Conservation (phyloP, 2,113 vertebrate species). For the Ictalurus furcatus region DNA sequence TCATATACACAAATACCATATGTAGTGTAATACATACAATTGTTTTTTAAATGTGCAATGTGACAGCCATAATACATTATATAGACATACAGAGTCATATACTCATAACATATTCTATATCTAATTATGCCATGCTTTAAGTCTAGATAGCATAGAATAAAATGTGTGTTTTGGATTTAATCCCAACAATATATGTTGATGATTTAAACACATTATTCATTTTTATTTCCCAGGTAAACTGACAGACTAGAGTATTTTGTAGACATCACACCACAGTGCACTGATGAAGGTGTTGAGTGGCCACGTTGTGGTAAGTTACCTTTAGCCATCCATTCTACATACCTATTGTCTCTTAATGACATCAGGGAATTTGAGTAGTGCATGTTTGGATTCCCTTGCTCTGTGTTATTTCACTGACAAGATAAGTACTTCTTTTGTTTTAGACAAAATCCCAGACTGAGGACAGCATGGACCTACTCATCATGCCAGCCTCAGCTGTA, state of each 20-base stretch:
- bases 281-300: slow-evolving; percentile 61
- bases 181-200: not conserved
- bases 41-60: not conserved
- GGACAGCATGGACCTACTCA: slow-evolving; percentile 74
- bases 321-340: slow-evolving; percentile 15
- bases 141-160: not conserved
- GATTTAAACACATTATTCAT: not conserved
- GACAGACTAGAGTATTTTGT: slow-evolving; percentile 25
- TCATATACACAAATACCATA: not conserved
- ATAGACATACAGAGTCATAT: not conserved
- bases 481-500: slow-evolving; percentile 73
- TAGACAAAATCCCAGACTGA: slow-evolving; percentile 76
- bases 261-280: slow-evolving; percentile 33
- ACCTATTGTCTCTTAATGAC: slow-evolving; percentile 47
- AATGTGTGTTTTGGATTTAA: not conserved
- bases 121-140: not conserved
- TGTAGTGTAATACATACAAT: not conserved
- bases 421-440: slow-evolving; percentile 47
- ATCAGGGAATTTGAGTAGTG: slow-evolving; percentile 49
- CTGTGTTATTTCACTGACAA: slow-evolving; percentile 37
- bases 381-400: slow-evolving; percentile 34
- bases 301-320: slow-evolving; percentile 57
- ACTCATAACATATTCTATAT: not conserved
- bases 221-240: slow-evolving; percentile 19
- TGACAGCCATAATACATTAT: not conserved